Evolutionary conservation across 2,888 invertebrate species (phyloP), one percentile per base, ranked within the genome.

Genomic region (Heliconius sara): DNA sequence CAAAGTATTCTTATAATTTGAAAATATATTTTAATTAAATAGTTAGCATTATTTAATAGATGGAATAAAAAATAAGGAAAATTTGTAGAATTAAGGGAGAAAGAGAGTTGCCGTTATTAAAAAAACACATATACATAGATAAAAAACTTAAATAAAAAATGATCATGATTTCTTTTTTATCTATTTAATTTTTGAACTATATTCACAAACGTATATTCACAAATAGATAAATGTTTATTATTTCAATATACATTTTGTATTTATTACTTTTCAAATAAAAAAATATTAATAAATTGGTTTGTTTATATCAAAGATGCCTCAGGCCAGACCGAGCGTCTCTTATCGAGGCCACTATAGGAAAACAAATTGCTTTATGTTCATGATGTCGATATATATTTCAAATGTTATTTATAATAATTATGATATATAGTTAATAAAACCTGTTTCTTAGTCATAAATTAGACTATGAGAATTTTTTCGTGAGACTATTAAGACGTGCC

Each of bases 251-350:
- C 19, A 66, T 19, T 3, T 16, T 19, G 30, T 16, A 67, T 67
- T 67, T 67, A n/a, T 67, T n/a, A 27, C 25, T 71, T 52, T 72
- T 12, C 27, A 52, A 73, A 60, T 73, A n/a, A 34, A 73, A 73
- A 73, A 60, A 57, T 60, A 6, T 57, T n/a, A 30, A 57, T 73
- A 39, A 30, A 34, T 73, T 57, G n/a, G 57, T n/a, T 72, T 16
- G 22, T 72, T 34, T 34, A 12, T 12, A 34, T 72, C 16, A 72
- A 16, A 34, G 34, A 0, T 72, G 73, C 73, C n/a, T 73, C n/a
- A 57, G 73, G 73, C 73, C n/a, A 72, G 57, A 34, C 34, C 60
- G 19, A 19, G 27, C n/a, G n/a, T 60, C 43, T 70, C 13, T 34
- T n/a, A 73, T 73, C 57, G 60, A 60, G 73, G 73, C n/a, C 73